Conservation (phyloP, 2,888 invertebrate species). For the Dascillus cervinus region DNA sequence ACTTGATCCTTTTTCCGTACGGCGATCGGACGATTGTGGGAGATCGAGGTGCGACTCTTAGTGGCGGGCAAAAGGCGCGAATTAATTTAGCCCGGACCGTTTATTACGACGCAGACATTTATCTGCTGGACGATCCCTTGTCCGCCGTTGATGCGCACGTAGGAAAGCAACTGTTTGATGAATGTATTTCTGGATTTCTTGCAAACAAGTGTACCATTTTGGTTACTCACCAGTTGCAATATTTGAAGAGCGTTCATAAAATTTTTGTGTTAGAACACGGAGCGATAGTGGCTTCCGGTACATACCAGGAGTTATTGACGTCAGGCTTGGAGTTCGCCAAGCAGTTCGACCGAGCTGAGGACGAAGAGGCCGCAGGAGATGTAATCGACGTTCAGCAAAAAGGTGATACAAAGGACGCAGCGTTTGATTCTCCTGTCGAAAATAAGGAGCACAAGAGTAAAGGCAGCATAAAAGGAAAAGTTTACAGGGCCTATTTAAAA, state of each 20-base stretch:
- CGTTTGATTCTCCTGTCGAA: conserved; percentile 32
- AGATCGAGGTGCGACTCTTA: conserved; percentile 61
- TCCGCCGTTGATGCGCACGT: conserved; percentile 85
- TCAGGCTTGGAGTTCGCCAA: conserved; percentile 66
- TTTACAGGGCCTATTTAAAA: conserved; percentile 62
- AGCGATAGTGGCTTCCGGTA: conserved; percentile 50
- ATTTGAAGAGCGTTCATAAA: conserved; percentile 47
- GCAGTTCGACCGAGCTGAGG: conserved; percentile 20
- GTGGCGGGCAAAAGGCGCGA: conserved; percentile 76
- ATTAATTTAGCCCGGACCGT: conserved; percentile 77
- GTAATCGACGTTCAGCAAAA: conserved; percentile 33
- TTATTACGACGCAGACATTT: conserved; percentile 74
- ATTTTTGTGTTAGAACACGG: conserved; percentile 50
- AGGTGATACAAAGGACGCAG: background rate
- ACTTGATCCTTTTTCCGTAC: conserved; percentile 62
- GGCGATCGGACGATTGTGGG: conserved; percentile 76
- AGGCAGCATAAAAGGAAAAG: conserved; percentile 44
- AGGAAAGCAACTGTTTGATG: conserved; percentile 75
- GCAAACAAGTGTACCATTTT: conserved; percentile 59
- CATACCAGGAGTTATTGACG: conserved; percentile 59
- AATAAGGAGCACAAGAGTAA: conserved; percentile 52
- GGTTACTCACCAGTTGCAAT: conserved; percentile 65
- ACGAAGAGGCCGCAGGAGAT: conserved; percentile 33
- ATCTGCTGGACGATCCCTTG: conserved; percentile 78
- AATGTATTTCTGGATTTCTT: conserved; percentile 57